Base-by-base conservation (phyloP, 64 coral and sea anemone species). In the Hydrozoanthus tunicans region DNA sequence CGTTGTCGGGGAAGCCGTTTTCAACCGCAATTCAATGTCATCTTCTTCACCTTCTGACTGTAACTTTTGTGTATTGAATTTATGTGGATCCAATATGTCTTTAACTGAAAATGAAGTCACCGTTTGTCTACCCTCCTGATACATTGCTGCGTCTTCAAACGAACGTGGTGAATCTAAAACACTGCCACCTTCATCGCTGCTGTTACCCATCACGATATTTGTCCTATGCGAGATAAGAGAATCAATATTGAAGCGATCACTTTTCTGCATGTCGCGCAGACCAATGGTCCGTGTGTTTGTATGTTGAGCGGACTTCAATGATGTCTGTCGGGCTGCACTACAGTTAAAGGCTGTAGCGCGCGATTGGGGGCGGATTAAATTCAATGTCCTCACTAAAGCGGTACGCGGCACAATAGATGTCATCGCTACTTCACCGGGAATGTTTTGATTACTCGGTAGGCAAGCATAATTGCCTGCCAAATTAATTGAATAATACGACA, bases 401-500 rank as follows among this genome's bases (percentile, higher is more conserved):
- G 79, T 79, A 52, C 66, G 84, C 69, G 77, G 95, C 82, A 97
- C 95, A 97, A 97, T 97, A 93, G 89, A 92, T 86, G 84, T 92
- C 77, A 84, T 82, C 82, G 92, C 90, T 93, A 90, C 79, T 62
- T 81, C 82, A 92, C 89, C 70, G 90, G 93, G 80, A 73, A 83
- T 94, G 95, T 92, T 97, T 97, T 94, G 95, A 97, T 97, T 93
- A 91, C 90, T 94, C 89, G 59, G 62, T 73, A 73, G 56, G 20
- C 77, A 86, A 75, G 77, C 83, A 91, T 97, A 97, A 97, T 97
- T 94, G 95, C 93, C 92, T 91, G 93, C 95, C 92, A 97, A 97
- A 97, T 97, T 97, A 97, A 97, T 90, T 97, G 95, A 97, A 97
- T 97, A 90, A 92, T 93, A 72, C 89, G 95, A 94, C 95, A 97